phyloP scores from a whole-genome alignment of 2,888 invertebrate species.

The Calliopum simillimum region DNA sequence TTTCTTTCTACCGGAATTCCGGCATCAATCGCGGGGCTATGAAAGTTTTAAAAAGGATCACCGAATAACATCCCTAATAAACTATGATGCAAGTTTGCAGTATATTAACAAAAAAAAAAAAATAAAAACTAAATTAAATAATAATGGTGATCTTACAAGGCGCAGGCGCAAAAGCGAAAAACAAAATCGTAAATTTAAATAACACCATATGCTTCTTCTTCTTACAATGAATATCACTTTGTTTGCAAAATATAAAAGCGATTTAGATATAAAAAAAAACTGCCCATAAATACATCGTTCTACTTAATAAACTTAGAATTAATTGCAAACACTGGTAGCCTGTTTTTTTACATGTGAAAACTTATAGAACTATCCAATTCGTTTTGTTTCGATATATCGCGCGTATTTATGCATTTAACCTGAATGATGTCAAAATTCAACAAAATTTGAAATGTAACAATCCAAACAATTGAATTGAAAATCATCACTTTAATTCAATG shows the following conservation, averaged over 20 bases:
- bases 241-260: conserved; percentile 56
- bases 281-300: conserved; percentile 20
- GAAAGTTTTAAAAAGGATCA: too few species aligned
- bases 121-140: conserved; percentile 26
- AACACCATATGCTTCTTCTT: conserved; percentile 50
- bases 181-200: conserved; percentile 24
- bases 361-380: too few species aligned
- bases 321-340: conserved; percentile 19
- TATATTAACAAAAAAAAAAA: conserved; percentile 20
- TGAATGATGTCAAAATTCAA: too few species aligned
- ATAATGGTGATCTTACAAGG: conserved; percentile 40
- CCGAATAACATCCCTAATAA: too few species aligned
- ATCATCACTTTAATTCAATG: too few species aligned
- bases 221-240: conserved; percentile 63
- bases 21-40: too few species aligned
- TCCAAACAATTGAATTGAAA: too few species aligned
- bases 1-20: too few species aligned
- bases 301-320: conserved; percentile 3
- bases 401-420: too few species aligned
- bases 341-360: conserved; percentile 10
- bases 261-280: too few species aligned
- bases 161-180: conserved; percentile 19
- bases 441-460: too few species aligned
- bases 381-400: not conserved
- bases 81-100: too few species aligned